Evolutionary conservation across 2,797 vertebrate genomes (phyloP), one percentile per base, ranked within the genome.

Genomic region (Limosa lapponica): DNA sequence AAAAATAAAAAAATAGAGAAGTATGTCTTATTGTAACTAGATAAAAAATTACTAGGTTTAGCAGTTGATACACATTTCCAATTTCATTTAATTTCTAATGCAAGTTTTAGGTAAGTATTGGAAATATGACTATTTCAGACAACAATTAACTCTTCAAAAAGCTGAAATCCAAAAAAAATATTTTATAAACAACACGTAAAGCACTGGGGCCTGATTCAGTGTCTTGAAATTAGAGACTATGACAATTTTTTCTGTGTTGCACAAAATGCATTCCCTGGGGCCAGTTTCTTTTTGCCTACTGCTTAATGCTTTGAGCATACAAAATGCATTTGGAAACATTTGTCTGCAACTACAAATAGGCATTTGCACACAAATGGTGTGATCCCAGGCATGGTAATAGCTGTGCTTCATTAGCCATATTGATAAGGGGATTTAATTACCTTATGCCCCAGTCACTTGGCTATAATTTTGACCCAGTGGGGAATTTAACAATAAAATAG

Each of bases 1-100:
- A 48, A 48, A 48, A 48, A 48, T 23, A 9, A 27, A 84, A 39
- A 84, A 95, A 93, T 34, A 84, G 85, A 82, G 86, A 96, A 95
- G 48, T 88, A 7, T 23, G 46, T 59, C 72, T 52, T 74, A 66
- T 2, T 80, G 32, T 49, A 55, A 54, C 67, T 52, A 73, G 32
- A 32, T 75, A 67, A 96, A 87, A 85, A 83, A 32, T 24, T 11
- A 25, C 17, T 17, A 5, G 4, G 11, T 71, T 91, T 90, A 91
- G 51, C 39, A 8, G 32, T 10, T 73, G 30, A 59, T 67, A 24
- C 14, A 22, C 12, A 25, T 62, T 77, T 80, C 12, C 2, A 37
- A 48, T 64, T 74, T 61, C 0, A 61, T 59, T 67, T 74, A 30
- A 59, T 85, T 85, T 73, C 5, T 51, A 69, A 85, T 14, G 4